Evolutionary conservation across 37 sponge, comb jelly and placozoan species (phyloP), one percentile per base, ranked within the genome.

Genomic region (Hexactinellida sp.): DNA sequence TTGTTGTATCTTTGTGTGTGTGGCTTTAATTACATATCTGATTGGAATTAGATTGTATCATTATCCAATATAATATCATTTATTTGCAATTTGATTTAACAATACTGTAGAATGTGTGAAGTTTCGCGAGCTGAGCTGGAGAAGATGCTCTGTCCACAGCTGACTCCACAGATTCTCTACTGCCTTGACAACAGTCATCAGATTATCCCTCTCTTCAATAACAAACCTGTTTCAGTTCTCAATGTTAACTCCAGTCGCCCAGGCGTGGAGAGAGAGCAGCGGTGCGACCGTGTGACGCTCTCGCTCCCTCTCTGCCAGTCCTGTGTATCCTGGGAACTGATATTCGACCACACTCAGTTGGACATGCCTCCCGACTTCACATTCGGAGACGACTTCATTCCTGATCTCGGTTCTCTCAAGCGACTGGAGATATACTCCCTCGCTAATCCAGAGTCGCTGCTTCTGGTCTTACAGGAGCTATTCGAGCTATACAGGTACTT

Each of bases 291-390:
- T 32, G 76, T 63, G 3, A 63, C 76, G 3, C 30, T 63, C 28
- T 63, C 76, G 13, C 76, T 63, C 76, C 76, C 76, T 63, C 76
- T 63, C 30, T 63, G 76, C 34, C 76, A 63, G 76, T 21, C 19
- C 76, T 63, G 21, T n/a, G 76, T 63, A 10, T 25, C 76, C 5
- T 63, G 76, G 76, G 76, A 63, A n/a, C 76, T 63, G 76, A 63
- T 63, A 63, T 63, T 63, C 34, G 76, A 63, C 76, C 30, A 63
- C 13, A 63, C 76, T n/a, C 76, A 63, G 76, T 23, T 63, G 3
- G 76, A 63, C 3, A 63, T 63, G 76, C 76, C 76, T 10, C 76
- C 76, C 5, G 76, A 63, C 30, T 63, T 63, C 34, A 63, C 76
- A 63, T 63, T 63, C 34, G 76, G 76, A n/a, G 76, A 63, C 34